Evolutionary conservation across 1,140 invertebrate genomes (phyloP).

Genomic region (Euura saliciscinereae): DNA sequence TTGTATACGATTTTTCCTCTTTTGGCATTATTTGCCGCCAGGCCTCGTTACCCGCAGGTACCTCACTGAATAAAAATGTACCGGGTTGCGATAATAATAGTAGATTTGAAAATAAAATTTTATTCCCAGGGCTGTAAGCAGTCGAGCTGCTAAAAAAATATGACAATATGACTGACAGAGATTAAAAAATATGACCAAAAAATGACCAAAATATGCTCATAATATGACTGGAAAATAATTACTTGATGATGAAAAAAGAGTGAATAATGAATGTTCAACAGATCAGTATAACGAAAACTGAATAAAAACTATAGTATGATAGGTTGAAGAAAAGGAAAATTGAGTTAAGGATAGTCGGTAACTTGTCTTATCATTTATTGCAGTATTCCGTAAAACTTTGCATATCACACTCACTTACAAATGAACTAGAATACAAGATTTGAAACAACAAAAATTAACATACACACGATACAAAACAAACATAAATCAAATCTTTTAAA

Average conservation of each 20-base stretch:
- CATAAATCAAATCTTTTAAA: background rate
- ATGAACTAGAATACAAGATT: no score
- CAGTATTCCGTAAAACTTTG: background rate
- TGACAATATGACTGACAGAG: no score
- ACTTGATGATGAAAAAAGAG: background rate
- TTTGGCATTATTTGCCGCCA: no score
- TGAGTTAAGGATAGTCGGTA: background rate
- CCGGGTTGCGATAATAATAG: no score
- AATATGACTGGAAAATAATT: background rate
- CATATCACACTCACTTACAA: background rate
- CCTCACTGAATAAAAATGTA: no score
- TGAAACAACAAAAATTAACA: background rate
- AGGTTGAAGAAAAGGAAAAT: background rate
- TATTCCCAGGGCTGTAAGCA: constrained; percentile 36
- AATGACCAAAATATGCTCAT: background rate
- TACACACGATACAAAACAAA: background rate
- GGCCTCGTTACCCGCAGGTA: no score
- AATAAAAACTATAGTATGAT: background rate
- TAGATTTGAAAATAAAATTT: no score
- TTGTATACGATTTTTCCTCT: no score
- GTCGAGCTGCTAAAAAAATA: constrained; percentile 61
- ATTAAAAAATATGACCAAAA: background rate
- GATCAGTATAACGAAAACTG: background rate
- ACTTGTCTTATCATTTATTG: background rate
- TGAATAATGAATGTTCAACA: background rate